Evolutionary conservation across 2,888 invertebrate genomes (phyloP), one percentile per base, ranked within the genome.

Genomic region (Corythucha ciliata): DNA sequence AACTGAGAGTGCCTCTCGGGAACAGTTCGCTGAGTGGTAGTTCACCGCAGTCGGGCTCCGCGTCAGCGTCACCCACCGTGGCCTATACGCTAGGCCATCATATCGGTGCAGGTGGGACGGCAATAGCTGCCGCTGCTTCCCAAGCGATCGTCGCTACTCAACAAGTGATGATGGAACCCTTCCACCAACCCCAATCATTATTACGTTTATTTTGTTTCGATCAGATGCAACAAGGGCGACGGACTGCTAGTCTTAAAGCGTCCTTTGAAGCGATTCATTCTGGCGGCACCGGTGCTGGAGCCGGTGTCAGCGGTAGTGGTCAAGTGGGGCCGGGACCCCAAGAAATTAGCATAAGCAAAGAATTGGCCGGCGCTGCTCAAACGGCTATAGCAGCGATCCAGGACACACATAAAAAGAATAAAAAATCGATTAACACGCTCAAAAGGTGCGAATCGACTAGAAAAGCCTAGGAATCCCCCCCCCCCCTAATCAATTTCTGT

Each of bases 121-220:
- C 92, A 1, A 89, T 94, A 50, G 92, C 89, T 0, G 90, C 87
- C 0, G 93, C 94, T 1, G 94, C 93, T 0, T 91, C 91, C 20
- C 92, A 94, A 67, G 94, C 94, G 0, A 93, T 96, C 55, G 92
- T 89, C 4, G 92, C 92, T 1, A 94, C 96, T 2, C 93, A 94
- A 64, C 87, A 87, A 74, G 80, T 81, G 66, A 52, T 36, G 20
- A 12, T 42, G 4, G 37, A 7, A 36, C 7, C 37, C 12, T 10
- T 29, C 12, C 8, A 29, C 10, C 29, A 12, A 29, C 12, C 29
- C 10, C 8, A 29, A 29, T 10, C 12, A 24, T 48, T 21, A n/a
- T 37, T 37, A 26, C 18, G 26, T 54, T 21, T 36, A 16, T 7
- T 54, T 57, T n/a, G n/a, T n/a, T n/a, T n/a, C n/a, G n/a, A n/a